A percentile compares a stretch with the other conserved stretches of the same genome.
phyloP scores from a whole-genome alignment of 64 coral and sea anemone genomes.

The Cladopsammia gracilis region DNA sequence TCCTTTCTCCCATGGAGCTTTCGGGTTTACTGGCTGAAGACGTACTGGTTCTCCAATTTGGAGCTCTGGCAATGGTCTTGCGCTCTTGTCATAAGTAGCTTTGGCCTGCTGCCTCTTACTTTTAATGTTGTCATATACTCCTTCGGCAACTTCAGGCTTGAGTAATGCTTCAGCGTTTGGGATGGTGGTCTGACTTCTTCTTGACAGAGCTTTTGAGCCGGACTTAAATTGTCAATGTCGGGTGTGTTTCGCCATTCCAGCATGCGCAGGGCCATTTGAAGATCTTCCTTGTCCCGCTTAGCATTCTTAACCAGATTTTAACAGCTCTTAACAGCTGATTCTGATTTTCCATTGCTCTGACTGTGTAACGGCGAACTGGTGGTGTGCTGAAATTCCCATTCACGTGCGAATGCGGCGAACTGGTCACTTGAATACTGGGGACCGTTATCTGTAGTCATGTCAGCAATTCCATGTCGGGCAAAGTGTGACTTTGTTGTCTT shows the following conservation, averaged over 20 bases:
- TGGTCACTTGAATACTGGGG: slow-evolving; percentile 14
- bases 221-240: not conserved
- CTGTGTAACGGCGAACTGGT: slow-evolving; percentile 6
- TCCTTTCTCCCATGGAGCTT: too few relatives aligned
- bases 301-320: not conserved
- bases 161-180: not conserved
- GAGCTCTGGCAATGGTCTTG: too few relatives aligned
- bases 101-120: too few relatives aligned
- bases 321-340: slow-evolving; percentile 9
- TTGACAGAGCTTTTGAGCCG: slow-evolving; percentile 19
- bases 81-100: too few relatives aligned
- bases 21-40: too few relatives aligned
- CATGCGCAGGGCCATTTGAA: not conserved
- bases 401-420: not conserved
- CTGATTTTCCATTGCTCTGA: slow-evolving; percentile 1
- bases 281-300: not conserved
- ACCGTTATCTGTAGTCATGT: slow-evolving; percentile 30
- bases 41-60: too few relatives aligned
- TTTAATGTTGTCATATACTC: too few relatives aligned
- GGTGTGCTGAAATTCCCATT: slow-evolving; percentile 49
- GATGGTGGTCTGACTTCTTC: slow-evolving; percentile 1
- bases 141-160: too few relatives aligned
- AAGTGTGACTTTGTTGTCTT: not conserved
- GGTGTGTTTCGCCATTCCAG: not conserved
- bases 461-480: slow-evolving; percentile 18